These are phyloP conservation scores for Halcyon senegalensis DNA, from an alignment of 2,113 vertebrate genomes.

Conservation along the genomic window DNA sequence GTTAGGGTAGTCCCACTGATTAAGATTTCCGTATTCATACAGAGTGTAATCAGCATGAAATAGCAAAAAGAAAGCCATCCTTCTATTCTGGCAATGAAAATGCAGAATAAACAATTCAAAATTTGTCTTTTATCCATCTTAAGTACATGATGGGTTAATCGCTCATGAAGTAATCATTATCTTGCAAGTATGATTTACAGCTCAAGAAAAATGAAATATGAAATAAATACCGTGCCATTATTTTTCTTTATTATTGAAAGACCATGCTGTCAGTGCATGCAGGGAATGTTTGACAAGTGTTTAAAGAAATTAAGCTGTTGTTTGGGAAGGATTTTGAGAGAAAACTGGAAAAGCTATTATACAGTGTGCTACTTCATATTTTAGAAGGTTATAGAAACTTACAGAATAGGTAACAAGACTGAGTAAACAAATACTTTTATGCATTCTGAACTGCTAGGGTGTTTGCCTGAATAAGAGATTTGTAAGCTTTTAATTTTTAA, in stretches of 20 bases:
- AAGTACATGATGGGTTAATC: conserved; percentile 5
- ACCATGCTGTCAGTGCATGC: not conserved
- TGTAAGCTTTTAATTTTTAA: not conserved
- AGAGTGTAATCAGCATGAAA: conserved; percentile 19
- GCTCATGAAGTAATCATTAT: not conserved
- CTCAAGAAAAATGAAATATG: conserved; percentile 15
- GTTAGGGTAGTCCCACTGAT: not conserved
- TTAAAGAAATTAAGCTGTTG: conserved; percentile 36
- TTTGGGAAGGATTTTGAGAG: conserved; percentile 33
- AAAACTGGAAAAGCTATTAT: not conserved
- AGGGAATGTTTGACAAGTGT: conserved; percentile 13
- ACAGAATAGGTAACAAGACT: not conserved
- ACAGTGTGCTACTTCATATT: not conserved
- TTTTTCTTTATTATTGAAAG: not conserved
- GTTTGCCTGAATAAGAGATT: not conserved
- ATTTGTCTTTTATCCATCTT: not conserved
- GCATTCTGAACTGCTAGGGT: not conserved
- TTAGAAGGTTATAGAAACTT: not conserved
- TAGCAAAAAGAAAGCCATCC: not conserved
- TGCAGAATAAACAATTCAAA: not conserved
- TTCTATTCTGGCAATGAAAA: not conserved
- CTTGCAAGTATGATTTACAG: not conserved
- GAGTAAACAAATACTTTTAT: not conserved
- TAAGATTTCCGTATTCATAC: conserved; percentile 25
- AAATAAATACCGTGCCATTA: not conserved